Conservation (phyloP, 2,888 invertebrate genomes). For the Trisateles emortualis region DNA sequence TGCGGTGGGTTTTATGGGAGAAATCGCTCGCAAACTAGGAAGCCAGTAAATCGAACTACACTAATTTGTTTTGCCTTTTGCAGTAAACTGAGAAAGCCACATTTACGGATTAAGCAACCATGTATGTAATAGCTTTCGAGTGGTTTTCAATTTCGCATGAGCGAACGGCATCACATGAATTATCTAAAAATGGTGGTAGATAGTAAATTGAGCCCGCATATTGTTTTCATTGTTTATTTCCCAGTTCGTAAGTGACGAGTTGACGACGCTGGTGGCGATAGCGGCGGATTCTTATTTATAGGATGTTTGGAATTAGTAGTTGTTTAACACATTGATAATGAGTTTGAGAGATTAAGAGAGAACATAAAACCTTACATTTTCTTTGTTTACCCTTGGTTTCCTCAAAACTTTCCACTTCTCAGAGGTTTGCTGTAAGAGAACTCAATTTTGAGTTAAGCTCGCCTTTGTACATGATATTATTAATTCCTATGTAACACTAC, state of each 20-base stretch:
- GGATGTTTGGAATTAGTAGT: slow-evolving; percentile 17
- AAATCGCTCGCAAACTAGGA: slow-evolving; percentile 70
- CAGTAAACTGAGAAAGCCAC: slow-evolving; percentile 67
- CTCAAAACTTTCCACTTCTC: too few relatives aligned
- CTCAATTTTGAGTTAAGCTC: too few relatives aligned
- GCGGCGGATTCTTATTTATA: slow-evolving; percentile 31
- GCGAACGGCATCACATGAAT: slow-evolving; percentile 36
- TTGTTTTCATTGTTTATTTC: slow-evolving; percentile 39
- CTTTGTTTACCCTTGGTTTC: too few relatives aligned
- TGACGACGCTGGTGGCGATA: slow-evolving; percentile 8
- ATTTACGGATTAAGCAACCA: slow-evolving; percentile 62
- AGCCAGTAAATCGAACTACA: slow-evolving; percentile 69
- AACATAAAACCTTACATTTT: too few relatives aligned
- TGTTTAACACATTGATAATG: slow-evolving; percentile 7
- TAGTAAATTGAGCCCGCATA: slow-evolving; percentile 18
- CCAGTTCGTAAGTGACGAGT: too few relatives aligned
- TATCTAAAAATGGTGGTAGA: slow-evolving; percentile 36
- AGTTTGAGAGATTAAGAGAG: too few relatives aligned
- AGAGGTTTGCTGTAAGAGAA: too few relatives aligned
- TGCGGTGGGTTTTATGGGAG: slow-evolving; percentile 62
- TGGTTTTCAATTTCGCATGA: slow-evolving; percentile 56
- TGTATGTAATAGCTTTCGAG: slow-evolving; percentile 56
- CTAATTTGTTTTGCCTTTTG: slow-evolving; percentile 81
- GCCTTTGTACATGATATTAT: too few relatives aligned
- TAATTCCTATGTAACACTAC: too few relatives aligned